Evolutionary conservation across 2,888 invertebrate genomes (phyloP), one percentile per base, ranked within the genome.

Genomic region (Drosophila imparisetae): DNA sequence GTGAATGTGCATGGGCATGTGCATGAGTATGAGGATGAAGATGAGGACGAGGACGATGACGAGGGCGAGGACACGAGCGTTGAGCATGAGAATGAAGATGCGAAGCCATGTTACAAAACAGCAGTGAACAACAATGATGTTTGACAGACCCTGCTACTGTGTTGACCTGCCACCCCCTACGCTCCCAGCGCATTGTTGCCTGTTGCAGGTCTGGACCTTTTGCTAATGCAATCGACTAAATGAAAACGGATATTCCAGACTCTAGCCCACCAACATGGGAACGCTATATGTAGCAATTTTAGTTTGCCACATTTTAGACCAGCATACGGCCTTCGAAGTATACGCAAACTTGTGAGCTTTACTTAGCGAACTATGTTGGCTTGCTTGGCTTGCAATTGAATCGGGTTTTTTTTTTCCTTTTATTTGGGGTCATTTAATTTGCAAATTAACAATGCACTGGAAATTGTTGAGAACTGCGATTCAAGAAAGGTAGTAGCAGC

Each of bases 81-180:
- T 42, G 40, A 21, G 11, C 21, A 42, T 10, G 42, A 6, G 52
- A 5, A 50, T n/a, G 18, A 13, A 52, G 13, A 75, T 66, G 66
- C 27, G 58, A 42, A 50, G 52, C 40, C 66, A 75, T 75, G 58
- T 64, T 64, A 61, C 76, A 72, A 70, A 70, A 66, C 66, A 57
- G 77, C 66, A 57, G 77, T 54, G 68, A 55, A 66, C 80, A 75
- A 77, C 75, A 77, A 77, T 77, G 71, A 79, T 75, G 80, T 71
- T 80, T 76, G 73, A 63, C 60, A 52, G 48, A 57, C 49, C 45
- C 24, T n/a, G 36, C 18, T 29, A 45, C 8, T 15, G 48, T 38
- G 40, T 36, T 53, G 10, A 15, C 66, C 32, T 40, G 32, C 11
- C 10, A 7, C 18, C 24, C 21, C 29, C 13, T 15, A 6, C 18